Evolutionary conservation across 2,888 invertebrate genomes (phyloP), one percentile per base, ranked within the genome.

Genomic region (Agrotis ipsilon): DNA sequence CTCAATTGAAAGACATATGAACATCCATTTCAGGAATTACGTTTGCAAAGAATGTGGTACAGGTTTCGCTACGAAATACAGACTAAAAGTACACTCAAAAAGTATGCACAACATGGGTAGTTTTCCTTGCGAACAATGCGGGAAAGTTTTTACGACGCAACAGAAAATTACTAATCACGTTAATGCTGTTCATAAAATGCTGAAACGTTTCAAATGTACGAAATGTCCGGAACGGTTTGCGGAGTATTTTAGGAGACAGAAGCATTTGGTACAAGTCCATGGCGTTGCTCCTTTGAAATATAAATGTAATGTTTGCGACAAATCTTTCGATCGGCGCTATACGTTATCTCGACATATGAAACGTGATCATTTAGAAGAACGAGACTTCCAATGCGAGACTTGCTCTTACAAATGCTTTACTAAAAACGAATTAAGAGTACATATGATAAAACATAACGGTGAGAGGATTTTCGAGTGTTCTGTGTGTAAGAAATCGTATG

Each of bases 1-100:
- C 0, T 91, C 95, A 0, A 93, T 94, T 1, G 95, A 95, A 45
- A 67, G 94, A 0, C 95, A 96, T 72, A 96, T 96, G 96, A 95
- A 95, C 7, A 90, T 92, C 0, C 95, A 96, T 73, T 96, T 89
- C 69, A 90, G 94, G 39, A 95, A 95, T 21, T 94, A 92, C 27
- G 91, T 95, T 0, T 95, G 95, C 68, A 91, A 91, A 18, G 92
- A 92, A 5, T 95, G 95, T 27, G 95, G 94, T 0, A 88, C 92
- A 0, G 95, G 96, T 0, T 95, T 94, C 54, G 91, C 94, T 0
- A 95, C 94, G 0, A 92, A 91, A 75, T 93, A 94, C 51, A 81
- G 92, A 4, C 62, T 94, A 5, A 94, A 94, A 83, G 92, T 93
- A 0, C 95, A 95, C 43, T 81, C 87, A 0, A 92, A 93, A 68